A percentile compares a stretch with the other conserved stretches of the same genome.
These are phyloP conservation scores for Astropecten irregularis DNA, from an alignment of 53 echinoderm and acorn worm genomes.

Conservation along the genomic window DNA sequence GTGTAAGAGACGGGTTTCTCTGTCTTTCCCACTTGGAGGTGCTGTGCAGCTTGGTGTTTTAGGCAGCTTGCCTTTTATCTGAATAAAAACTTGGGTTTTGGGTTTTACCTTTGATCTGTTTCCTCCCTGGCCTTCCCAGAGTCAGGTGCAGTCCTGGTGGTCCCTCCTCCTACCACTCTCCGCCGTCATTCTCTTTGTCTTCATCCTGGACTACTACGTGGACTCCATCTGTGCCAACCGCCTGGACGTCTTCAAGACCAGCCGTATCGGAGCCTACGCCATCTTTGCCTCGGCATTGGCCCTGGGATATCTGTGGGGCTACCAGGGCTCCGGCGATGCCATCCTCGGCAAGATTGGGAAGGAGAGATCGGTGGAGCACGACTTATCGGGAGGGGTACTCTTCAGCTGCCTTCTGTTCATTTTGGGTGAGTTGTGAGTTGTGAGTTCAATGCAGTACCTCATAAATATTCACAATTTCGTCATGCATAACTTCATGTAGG, in stretches of 20 bases:
- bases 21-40: too few relatives aligned
- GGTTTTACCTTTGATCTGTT: not conserved
- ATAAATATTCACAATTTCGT: too few relatives aligned
- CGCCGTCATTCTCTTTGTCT: constrained; percentile 76
- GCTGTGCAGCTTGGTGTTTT: too few relatives aligned
- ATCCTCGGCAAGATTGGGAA: constrained; percentile 42
- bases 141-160: constrained; percentile 74
- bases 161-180: constrained; percentile 75
- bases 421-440: constrained; percentile 80
- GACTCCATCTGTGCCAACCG: constrained; percentile 79
- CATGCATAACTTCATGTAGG: too few relatives aligned
- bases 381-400: constrained; percentile 84
- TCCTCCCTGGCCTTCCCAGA: constrained; percentile 42
- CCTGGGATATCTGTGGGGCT: constrained; percentile 77
- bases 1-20: too few relatives aligned
- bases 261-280: constrained; percentile 76
- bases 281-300: constrained; percentile 70
- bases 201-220: constrained; percentile 92
- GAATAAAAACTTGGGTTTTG: too few relatives aligned
- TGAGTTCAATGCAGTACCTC: too few relatives aligned
- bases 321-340: constrained; percentile 19
- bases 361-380: constrained; percentile 64
- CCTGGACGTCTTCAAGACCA: constrained; percentile 81
- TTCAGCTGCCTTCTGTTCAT: constrained; percentile 86
- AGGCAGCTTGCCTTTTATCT: too few relatives aligned